Evolutionary conservation across 2,113 vertebrate genomes (phyloP), one percentile per base, ranked within the genome.

Genomic region (Etheostoma cragini): DNA sequence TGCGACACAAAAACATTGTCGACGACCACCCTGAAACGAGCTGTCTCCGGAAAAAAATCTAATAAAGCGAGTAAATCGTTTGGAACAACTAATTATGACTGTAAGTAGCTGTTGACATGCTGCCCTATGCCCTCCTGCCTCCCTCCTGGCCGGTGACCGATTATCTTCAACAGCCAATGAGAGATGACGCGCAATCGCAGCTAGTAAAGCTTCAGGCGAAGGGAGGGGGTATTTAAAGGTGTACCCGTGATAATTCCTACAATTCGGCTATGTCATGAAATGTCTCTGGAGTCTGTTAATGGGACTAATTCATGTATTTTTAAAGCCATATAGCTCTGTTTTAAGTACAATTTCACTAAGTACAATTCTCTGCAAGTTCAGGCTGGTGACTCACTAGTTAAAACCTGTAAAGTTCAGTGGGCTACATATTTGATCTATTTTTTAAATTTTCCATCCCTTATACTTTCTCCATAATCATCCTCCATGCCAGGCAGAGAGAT

Each of bases 211-310:
- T 54, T 53, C 49, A 70, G 19, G 30, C 19, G 63, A 3, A 67
- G 78, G 68, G 42, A 38, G 56, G 82, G 75, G 82, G 63, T 6
- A 76, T 63, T 93, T 91, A 93, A 94, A 94, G 91, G 87, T 86
- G 83, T 84, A 88, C 87, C 76, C 52, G 38, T 53, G 68, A 53
- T 57, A 12, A 69, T 33, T 33, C 35, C 11, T 2, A 19, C 33
- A 3, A 52, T 52, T 26, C 12, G 46, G 56, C 76, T 70, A 42
- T 8, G 21, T 26, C 66, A 77, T 19, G 1, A 47, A 49, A 14
- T 21, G 0, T 46, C 13, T 13, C 5, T 11, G 10, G 5, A 5
- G 54, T 1, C 15, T 38, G 30, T 10, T 26, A 16, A 13, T 11
- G 30, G 30, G 7, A 4, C 1, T 33, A 26, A 45, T 11, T 2